A percentile compares a stretch with the other conserved stretches of the same genome.
Conservation (phyloP, 2,888 invertebrate genomes). For the Tiliacea citrago region DNA sequence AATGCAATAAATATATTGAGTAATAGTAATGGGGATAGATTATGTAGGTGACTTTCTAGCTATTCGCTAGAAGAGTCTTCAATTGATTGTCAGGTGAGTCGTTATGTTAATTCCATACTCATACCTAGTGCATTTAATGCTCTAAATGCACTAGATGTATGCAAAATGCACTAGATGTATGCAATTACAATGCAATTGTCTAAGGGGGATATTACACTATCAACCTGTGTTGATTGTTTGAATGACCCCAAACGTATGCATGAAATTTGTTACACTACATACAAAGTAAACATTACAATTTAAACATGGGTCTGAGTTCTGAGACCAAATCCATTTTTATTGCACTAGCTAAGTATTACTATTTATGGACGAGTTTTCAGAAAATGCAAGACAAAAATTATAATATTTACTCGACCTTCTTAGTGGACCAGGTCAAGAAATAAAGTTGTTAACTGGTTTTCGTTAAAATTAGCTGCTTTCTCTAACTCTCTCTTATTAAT, state of each 20-base stretch:
- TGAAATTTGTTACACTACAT: not conserved
- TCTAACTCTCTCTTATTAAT: slow-evolving; percentile 52
- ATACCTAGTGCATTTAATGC: not conserved
- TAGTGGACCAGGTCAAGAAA: slow-evolving; percentile 55
- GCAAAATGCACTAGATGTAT: too few species aligned
- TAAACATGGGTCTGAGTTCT: not conserved
- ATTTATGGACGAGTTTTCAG: not conserved
- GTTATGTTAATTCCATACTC: not conserved
- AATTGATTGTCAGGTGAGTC: not conserved
- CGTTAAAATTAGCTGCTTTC: slow-evolving; percentile 54
- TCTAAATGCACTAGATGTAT: too few species aligned
- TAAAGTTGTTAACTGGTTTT: slow-evolving; percentile 55
- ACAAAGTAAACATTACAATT: too few species aligned
- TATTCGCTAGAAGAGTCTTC: too few species aligned
- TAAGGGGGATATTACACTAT: not conserved
- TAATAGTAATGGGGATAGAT: not conserved
- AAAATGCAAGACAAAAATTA: slow-evolving; percentile 1
- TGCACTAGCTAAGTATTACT: not conserved
- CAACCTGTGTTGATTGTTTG: slow-evolving; percentile 10
- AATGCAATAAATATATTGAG: not conserved
- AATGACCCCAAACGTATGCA: not conserved
- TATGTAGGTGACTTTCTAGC: not conserved
- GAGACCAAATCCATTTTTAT: slow-evolving; percentile 6
- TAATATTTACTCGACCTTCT: slow-evolving; percentile 36
- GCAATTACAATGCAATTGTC: not conserved